These are phyloP conservation scores for Plagodis pulveraria DNA, from an alignment of 2,888 invertebrate genomes.

Conservation along the genomic window DNA sequence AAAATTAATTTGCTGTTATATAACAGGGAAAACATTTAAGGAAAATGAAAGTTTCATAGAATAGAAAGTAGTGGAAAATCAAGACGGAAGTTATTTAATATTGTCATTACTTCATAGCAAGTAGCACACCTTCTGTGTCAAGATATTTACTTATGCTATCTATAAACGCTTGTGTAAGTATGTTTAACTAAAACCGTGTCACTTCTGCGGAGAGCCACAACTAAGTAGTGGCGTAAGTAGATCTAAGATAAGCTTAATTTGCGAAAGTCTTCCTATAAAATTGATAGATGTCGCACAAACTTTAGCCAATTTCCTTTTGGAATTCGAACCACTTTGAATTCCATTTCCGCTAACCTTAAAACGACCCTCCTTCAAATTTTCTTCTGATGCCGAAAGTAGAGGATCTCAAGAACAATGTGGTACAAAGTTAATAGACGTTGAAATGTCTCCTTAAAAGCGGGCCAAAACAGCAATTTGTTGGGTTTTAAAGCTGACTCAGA, in stretches of 20 bases:
- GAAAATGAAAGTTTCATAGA: too few relatives aligned
- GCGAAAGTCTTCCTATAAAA: conserved; percentile 73
- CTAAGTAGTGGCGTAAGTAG: conserved; percentile 43
- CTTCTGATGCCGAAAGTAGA: conserved; percentile 35
- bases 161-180: too few relatives aligned
- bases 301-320: conserved; percentile 68
- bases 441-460: conserved; percentile 14
- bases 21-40: too few relatives aligned
- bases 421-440: conserved; percentile 26
- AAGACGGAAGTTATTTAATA: too few relatives aligned
- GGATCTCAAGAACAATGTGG: conserved; percentile 30
- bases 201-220: too few relatives aligned
- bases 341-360: conserved; percentile 53
- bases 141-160: too few relatives aligned
- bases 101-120: too few relatives aligned
- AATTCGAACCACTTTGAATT: conserved; percentile 56
- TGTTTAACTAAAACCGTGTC: too few relatives aligned
- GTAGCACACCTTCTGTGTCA: too few relatives aligned
- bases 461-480: conserved; percentile 11
- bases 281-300: conserved; percentile 67
- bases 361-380: conserved; percentile 52
- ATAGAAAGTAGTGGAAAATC: too few relatives aligned
- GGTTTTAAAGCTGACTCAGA: background rate
- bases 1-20: too few relatives aligned
- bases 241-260: conserved; percentile 71